Evolutionary conservation across 2,888 invertebrate species (phyloP).

Genomic region (Aphidoletes aphidimyza): DNA sequence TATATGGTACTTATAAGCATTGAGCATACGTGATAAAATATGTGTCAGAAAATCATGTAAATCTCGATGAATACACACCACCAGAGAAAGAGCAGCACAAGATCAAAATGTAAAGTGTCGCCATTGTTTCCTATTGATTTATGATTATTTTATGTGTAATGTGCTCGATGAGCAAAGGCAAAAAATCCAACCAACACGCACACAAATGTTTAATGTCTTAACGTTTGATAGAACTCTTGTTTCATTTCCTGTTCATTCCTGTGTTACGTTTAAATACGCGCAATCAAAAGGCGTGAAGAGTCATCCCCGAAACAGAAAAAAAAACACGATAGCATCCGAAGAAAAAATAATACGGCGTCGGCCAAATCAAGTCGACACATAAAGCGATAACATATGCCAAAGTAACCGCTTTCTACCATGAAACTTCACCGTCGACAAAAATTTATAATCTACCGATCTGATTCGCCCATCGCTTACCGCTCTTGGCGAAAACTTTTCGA

Average conservation of each 20-base stretch:
- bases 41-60: not conserved
- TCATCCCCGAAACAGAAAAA: not conserved
- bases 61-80: not conserved
- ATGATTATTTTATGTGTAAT: slow-evolving; percentile 51
- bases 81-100: not conserved
- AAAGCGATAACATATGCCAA: slow-evolving; percentile 41
- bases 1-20: no score
- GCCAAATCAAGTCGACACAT: slow-evolving; percentile 26
- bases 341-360: not conserved
- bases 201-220: not conserved
- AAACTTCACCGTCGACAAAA: not conserved
- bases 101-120: slow-evolving; percentile 37
- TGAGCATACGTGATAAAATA: slow-evolving; percentile 28
- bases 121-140: slow-evolving; percentile 47
- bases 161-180: not conserved
- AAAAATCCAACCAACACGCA: not conserved
- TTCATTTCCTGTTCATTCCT: slow-evolving; percentile 18
- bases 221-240: not conserved
- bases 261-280: no score
- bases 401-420: not conserved
- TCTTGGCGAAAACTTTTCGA: slow-evolving; percentile 7
- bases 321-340: not conserved
- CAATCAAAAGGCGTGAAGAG: not conserved
- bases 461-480: not conserved
- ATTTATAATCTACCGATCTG: slow-evolving; percentile 10